phyloP scores from a whole-genome alignment of 35 echinoderm and acorn worm genomes.

The Nesometra sesokonis region DNA sequence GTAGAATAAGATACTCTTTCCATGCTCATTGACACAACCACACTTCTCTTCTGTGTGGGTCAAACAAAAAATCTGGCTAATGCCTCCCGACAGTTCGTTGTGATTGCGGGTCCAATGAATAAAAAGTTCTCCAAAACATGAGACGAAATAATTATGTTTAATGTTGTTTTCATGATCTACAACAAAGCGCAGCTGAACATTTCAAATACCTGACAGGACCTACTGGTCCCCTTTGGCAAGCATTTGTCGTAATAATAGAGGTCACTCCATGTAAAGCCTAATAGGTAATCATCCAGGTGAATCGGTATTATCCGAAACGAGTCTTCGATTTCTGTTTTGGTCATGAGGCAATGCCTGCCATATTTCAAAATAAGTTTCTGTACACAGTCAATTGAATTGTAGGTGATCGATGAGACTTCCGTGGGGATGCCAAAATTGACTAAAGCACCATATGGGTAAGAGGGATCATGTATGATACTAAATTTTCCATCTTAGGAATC shows the following conservation, averaged over 20 bases:
- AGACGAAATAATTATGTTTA: not conserved
- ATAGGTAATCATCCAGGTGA: not conserved
- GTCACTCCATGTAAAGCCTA: not conserved
- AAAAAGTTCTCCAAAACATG: constrained; percentile 1
- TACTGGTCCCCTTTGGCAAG: not conserved
- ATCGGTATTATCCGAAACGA: not conserved
- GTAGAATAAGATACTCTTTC: too few species aligned
- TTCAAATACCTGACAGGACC: constrained; percentile 2
- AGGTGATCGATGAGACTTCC: not conserved
- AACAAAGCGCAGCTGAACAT: not conserved
- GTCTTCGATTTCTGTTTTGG: constrained; percentile 1
- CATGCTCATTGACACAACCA: too few species aligned
- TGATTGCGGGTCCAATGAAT: not conserved
- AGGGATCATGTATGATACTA: not conserved
- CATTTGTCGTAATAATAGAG: not conserved
- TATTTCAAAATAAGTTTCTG: not conserved
- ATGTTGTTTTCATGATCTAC: not conserved
- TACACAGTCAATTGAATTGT: not conserved
- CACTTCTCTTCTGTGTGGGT: too few species aligned
- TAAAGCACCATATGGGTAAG: not conserved
- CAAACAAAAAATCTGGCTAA: not conserved
- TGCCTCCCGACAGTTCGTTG: not conserved
- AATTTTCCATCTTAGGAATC: not conserved
- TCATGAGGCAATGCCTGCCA: not conserved
- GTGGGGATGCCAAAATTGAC: not conserved